Percentiles rank a stretch among this genome's conserved stretches.
phyloP scores from a whole-genome alignment of 2,888 invertebrate species.

The Napeogenes inachia region DNA sequence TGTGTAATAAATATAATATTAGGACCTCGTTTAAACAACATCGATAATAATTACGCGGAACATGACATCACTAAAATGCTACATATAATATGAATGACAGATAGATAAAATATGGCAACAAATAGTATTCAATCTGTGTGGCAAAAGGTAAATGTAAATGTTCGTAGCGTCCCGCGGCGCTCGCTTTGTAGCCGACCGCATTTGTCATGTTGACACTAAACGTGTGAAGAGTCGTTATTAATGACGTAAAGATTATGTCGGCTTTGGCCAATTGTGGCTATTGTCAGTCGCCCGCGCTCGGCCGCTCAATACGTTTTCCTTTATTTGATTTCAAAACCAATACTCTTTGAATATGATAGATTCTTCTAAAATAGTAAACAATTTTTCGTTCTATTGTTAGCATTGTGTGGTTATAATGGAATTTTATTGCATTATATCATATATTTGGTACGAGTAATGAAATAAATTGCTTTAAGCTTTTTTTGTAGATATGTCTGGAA shows the following conservation, averaged over 20 bases:
- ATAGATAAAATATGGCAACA: background rate
- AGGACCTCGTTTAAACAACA: no score
- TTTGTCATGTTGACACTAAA: slow-evolving; percentile 76
- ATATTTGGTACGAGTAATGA: no score
- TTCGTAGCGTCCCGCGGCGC: slow-evolving; percentile 50
- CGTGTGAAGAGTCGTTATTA: slow-evolving; percentile 73
- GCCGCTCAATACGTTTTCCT: slow-evolving; percentile 31
- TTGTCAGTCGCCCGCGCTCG: slow-evolving; percentile 36
- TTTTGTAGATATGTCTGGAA: no score
- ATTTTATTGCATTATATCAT: no score
- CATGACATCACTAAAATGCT: no score
- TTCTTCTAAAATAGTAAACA: background rate
- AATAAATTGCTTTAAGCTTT: no score
- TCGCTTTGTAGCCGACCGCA: slow-evolving; percentile 57
- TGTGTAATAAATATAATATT: no score
- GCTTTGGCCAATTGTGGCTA: slow-evolving; percentile 55
- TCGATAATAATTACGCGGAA: no score
- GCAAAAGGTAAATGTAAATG: slow-evolving; percentile 21
- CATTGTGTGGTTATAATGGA: no score
- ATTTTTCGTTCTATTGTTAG: background rate
- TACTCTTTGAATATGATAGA: slow-evolving; percentile 25
- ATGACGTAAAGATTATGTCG: slow-evolving; percentile 67
- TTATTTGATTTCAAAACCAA: slow-evolving; percentile 38
- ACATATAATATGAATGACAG: no score
- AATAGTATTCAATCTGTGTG: slow-evolving; percentile 40